These are phyloP conservation scores for Mamestra brassicae DNA, from an alignment of 2,888 invertebrate species.

Conservation along the genomic window DNA sequence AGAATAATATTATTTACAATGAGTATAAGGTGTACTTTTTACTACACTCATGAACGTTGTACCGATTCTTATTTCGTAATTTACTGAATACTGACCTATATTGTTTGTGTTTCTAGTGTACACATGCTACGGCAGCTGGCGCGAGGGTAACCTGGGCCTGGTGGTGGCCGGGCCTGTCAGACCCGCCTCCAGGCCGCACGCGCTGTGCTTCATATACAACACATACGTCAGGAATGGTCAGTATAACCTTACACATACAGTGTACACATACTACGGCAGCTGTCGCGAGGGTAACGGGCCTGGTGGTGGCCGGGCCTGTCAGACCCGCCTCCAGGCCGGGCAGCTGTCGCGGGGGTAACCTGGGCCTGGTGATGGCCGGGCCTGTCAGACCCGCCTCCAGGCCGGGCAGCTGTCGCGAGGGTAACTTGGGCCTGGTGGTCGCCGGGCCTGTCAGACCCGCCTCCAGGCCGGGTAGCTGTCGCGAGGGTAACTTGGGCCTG, in stretches of 20 bases:
- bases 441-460: constrained; percentile 89
- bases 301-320: constrained; percentile 92
- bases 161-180: constrained; percentile 92
- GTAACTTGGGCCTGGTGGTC: constrained; percentile 92
- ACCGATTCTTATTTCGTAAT: neutral
- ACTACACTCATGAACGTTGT: no score
- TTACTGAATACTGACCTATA: neutral
- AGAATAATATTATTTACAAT: no score
- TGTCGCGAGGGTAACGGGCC: constrained; percentile 93
- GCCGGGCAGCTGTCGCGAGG: constrained; percentile 93
- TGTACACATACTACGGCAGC: constrained; percentile 94
- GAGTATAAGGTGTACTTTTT: no score
- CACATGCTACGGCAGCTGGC: constrained; percentile 94
- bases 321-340: constrained; percentile 86
- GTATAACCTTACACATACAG: constrained; percentile 67
- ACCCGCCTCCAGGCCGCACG: constrained; percentile 86
- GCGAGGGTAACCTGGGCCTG: constrained; percentile 91
- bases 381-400: constrained; percentile 83
- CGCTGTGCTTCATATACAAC: constrained; percentile 92
- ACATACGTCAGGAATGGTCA: constrained; percentile 79
- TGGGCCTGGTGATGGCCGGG: constrained; percentile 93
- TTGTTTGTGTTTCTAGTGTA: constrained; percentile 86
- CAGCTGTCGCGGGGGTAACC: constrained; percentile 91
- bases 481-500: no score
- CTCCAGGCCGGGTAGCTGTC: constrained; percentile 88